Conservation (phyloP, 2,113 vertebrate genomes). For the Seriola quinqueradiata region DNA sequence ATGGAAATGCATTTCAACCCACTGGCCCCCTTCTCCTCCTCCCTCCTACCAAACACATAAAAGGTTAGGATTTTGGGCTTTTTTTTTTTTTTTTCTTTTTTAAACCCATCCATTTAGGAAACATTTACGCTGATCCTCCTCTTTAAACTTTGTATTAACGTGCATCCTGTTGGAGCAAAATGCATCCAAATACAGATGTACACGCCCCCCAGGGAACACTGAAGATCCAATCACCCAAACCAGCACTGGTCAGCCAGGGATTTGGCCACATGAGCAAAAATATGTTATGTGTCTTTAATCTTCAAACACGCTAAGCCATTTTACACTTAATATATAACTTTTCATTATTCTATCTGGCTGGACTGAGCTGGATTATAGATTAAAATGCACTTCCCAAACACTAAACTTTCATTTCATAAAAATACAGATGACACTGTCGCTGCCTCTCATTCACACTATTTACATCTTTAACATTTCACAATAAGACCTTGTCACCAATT, state of each 20-base stretch:
- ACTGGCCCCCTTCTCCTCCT: neutral
- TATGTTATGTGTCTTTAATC: conserved; percentile 35
- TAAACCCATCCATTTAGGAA: conserved; percentile 40
- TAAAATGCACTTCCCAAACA: neutral
- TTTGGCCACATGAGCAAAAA: conserved; percentile 29
- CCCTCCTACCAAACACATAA: conserved; percentile 7
- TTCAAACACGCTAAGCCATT: conserved; percentile 33
- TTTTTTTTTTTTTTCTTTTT: neutral
- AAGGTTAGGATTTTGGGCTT: conserved; percentile 8
- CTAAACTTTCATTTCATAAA: neutral
- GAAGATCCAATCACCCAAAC: conserved; percentile 9
- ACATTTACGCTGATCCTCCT: conserved; percentile 24
- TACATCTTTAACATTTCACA: conserved; percentile 9
- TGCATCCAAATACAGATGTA: neutral
- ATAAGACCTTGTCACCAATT: neutral
- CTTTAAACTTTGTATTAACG: conserved; percentile 21
- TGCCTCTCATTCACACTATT: neutral
- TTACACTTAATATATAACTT: neutral
- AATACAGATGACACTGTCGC: neutral
- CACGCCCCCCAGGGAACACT: neutral
- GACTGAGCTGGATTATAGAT: conserved; percentile 28
- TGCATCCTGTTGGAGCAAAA: conserved; percentile 17
- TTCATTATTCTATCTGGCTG: conserved; percentile 2
- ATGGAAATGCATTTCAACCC: conserved; percentile 14
- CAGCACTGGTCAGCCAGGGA: conserved; percentile 3